These are phyloP conservation scores for Microctenopoma stevenorrisi DNA, from an alignment of 2,797 vertebrate species.

Conservation along the genomic window DNA sequence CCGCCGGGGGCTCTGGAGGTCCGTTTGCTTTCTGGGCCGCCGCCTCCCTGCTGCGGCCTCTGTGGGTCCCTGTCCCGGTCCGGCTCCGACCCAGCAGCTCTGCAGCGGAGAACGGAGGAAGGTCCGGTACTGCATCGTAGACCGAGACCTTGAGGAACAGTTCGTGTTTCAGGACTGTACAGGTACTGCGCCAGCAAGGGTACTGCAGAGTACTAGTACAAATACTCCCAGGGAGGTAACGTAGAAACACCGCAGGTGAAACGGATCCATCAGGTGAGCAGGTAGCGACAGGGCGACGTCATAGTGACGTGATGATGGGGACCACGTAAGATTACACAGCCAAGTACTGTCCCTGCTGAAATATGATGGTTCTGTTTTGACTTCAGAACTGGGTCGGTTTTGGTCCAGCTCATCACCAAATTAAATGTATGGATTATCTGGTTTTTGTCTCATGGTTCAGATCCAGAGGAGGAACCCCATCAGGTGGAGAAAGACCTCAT, in stretches of 20 bases:
- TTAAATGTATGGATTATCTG: neutral
- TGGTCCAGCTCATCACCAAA: no score
- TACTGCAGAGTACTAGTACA: no score
- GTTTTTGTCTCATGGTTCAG: constrained; percentile 26
- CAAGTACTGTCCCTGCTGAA: no score
- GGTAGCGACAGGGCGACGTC: no score
- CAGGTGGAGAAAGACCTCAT: constrained; percentile 9
- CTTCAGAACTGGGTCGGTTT: no score
- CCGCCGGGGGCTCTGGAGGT: constrained; percentile 26
- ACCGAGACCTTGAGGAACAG: constrained; percentile 74
- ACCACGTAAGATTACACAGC: no score
- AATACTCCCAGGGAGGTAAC: no score
- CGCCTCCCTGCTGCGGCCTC: neutral
- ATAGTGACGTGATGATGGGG: no score
- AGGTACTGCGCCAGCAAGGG: constrained; percentile 19
- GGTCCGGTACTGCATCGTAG: constrained; percentile 60
- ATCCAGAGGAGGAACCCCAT: constrained; percentile 26
- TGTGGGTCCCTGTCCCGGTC: neutral
- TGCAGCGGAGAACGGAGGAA: neutral
- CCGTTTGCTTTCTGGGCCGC: neutral
- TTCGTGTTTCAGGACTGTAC: constrained; percentile 77
- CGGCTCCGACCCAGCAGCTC: neutral
- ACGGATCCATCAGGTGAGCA: no score
- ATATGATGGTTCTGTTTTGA: no score
- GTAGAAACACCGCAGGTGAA: no score